A percentile compares a stretch with the other conserved stretches of the same genome.
These are phyloP conservation scores for Euzophera pinguis DNA, from an alignment of 2,888 invertebrate species.

Conservation along the genomic window DNA sequence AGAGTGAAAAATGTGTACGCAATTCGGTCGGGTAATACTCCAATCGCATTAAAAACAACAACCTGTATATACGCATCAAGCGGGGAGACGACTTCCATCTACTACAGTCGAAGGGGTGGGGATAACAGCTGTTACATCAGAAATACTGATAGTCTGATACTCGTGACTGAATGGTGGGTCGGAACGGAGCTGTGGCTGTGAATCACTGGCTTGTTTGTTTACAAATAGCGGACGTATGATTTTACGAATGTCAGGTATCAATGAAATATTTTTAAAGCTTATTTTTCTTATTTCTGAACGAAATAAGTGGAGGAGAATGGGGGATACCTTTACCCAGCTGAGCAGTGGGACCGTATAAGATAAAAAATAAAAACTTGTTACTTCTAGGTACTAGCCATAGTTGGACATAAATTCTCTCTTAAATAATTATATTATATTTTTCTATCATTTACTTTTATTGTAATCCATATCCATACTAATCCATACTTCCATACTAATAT, in stretches of 20 bases:
- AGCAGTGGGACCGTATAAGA: no score
- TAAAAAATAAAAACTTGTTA: no score
- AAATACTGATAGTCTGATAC: background rate
- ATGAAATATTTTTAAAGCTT: no score
- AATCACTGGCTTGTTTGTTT: background rate
- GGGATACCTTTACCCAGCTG: no score
- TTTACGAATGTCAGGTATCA: background rate
- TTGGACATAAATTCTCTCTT: no score
- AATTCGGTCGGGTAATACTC: constrained; percentile 38
- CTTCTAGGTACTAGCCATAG: no score
- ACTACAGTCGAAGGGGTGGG: background rate
- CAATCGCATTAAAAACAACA: constrained; percentile 33
- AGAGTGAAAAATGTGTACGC: constrained; percentile 19
- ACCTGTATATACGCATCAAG: constrained; percentile 37
- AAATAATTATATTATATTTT: no score
- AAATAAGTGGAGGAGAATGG: no score
- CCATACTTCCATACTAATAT: no score
- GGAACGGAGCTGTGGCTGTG: background rate
- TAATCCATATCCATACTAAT: no score
- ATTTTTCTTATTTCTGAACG: no score
- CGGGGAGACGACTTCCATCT: constrained; percentile 14
- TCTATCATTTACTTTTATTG: no score
- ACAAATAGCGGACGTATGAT: background rate
- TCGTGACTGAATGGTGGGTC: background rate
- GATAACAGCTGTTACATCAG: constrained; percentile 37